A percentile compares a stretch with the other conserved stretches of the same genome.
Conservation (phyloP, 1,140 invertebrate genomes). For the Aphelenchoides besseyi region DNA sequence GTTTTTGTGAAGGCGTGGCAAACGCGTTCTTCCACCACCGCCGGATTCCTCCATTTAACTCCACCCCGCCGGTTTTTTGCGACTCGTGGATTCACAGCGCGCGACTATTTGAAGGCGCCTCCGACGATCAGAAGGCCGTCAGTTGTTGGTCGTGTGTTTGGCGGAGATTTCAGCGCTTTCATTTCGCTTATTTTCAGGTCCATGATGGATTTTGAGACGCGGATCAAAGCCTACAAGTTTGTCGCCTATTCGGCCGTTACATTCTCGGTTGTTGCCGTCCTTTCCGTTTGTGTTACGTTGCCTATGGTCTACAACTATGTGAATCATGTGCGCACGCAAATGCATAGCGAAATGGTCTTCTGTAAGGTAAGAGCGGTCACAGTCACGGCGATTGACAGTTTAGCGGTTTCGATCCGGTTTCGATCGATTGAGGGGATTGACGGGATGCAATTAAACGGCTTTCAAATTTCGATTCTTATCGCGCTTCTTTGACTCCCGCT, state of each 20-base stretch:
- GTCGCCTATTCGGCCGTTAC: slow-evolving; percentile 39
- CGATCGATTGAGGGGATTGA: too few relatives aligned
- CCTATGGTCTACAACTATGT: slow-evolving; percentile 42
- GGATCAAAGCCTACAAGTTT: slow-evolving; percentile 33
- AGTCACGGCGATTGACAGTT: not conserved
- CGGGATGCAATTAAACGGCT: too few relatives aligned
- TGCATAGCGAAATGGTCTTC: slow-evolving; percentile 34
- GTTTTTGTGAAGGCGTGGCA: not conserved
- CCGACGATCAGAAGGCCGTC: not conserved
- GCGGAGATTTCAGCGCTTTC: not conserved
- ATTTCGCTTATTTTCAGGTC: not conserved
- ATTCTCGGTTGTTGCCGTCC: slow-evolving; percentile 36
- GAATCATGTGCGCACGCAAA: slow-evolving; percentile 21
- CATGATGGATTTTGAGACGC: slow-evolving; percentile 25
- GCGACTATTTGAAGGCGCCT: not conserved
- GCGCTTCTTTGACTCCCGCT: too few relatives aligned
- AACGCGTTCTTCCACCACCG: not conserved
- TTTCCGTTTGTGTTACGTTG: slow-evolving; percentile 36
- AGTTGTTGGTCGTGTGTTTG: not conserved
- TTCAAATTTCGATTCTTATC: too few relatives aligned
- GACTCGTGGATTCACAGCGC: not conserved
- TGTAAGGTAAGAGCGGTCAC: slow-evolving; percentile 25
- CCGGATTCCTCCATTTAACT: not conserved
- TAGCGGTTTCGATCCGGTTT: too few relatives aligned
- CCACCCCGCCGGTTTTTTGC: not conserved